Conservation (phyloP, 1,140 invertebrate genomes). For the Eurosta solidaginis region DNA sequence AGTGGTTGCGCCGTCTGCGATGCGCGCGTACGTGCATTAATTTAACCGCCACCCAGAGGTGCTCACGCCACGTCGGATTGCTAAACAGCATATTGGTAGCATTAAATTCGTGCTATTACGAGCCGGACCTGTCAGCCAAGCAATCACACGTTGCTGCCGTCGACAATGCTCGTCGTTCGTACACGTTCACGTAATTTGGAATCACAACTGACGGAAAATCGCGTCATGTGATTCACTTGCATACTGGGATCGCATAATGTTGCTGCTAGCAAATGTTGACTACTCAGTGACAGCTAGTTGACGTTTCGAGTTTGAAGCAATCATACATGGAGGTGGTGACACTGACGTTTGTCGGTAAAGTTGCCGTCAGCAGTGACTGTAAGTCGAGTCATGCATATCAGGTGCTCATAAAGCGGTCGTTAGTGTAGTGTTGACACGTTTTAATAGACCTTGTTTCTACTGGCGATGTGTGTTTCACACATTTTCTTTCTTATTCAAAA, state of each 20-base stretch:
- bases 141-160: slow-evolving; percentile 16
- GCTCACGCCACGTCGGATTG: too few relatives aligned
- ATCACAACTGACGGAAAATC: slow-evolving; percentile 38
- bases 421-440: too few relatives aligned
- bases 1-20: not conserved
- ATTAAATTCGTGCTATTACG: not conserved
- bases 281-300: not conserved
- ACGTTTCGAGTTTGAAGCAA: not conserved
- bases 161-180: not conserved
- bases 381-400: too few relatives aligned
- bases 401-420: too few relatives aligned
- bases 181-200: slow-evolving; percentile 9
- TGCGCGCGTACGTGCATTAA: not conserved
- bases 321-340: too few relatives aligned
- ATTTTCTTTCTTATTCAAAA: too few relatives aligned
- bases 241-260: slow-evolving; percentile 43
- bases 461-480: too few relatives aligned
- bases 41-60: too few relatives aligned
- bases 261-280: not conserved
- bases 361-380: too few relatives aligned
- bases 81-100: not conserved
- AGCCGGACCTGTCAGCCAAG: not conserved
- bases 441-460: too few relatives aligned
- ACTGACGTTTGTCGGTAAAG: too few relatives aligned
- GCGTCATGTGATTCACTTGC: slow-evolving; percentile 56